Conservation (phyloP, 2,113 vertebrate genomes). For the Prionailurus bengalensis region DNA sequence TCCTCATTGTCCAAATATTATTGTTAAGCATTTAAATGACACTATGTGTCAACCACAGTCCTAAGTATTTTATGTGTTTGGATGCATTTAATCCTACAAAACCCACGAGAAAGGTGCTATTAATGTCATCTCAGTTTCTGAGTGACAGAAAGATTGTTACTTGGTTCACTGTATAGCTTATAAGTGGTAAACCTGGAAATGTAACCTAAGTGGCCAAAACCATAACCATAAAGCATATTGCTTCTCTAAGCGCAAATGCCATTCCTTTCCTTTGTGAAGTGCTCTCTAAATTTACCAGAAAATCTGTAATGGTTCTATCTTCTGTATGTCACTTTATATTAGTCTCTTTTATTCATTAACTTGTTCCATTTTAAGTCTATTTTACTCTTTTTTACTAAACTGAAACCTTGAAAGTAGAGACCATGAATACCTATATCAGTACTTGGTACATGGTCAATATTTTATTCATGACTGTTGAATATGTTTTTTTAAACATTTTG, state of each 20-base stretch:
- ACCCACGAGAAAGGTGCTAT: neutral
- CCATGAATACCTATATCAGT: neutral
- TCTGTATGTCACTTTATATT: neutral
- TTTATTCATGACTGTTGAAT: neutral
- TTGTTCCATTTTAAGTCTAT: neutral
- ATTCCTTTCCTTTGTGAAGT: neutral
- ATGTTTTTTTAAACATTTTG: neutral
- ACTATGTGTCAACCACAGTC: neutral
- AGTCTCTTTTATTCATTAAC: neutral
- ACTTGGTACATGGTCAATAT: neutral
- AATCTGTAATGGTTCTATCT: neutral
- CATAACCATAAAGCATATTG: neutral
- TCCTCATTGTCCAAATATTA: neutral
- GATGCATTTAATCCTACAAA: neutral
- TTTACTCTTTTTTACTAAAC: neutral
- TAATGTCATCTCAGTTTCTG: neutral
- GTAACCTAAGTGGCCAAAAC: neutral
- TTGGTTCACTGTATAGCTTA: neutral
- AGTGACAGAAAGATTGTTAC: neutral
- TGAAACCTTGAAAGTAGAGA: conserved; percentile 23
- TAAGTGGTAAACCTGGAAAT: neutral
- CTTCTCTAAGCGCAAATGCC: neutral
- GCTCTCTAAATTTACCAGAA: neutral
- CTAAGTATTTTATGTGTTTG: neutral
- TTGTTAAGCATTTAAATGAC: neutral